Evolutionary conservation across 2,888 invertebrate species (phyloP), one percentile per base, ranked within the genome.

Genomic region (Linnaemya tessellans): DNA sequence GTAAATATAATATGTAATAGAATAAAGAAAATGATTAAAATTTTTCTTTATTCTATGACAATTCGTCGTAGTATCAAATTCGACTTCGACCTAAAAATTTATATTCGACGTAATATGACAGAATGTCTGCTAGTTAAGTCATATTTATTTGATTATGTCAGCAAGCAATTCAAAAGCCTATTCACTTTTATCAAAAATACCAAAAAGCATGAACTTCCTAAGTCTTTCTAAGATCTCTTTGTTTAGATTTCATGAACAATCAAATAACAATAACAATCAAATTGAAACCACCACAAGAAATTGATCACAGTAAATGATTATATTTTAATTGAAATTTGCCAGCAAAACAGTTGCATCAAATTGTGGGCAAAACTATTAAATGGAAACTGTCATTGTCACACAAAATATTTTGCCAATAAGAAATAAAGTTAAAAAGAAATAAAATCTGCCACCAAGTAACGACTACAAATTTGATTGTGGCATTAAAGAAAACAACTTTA

Each of bases 301-400:
- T 84, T 82, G 74, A 82, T 84, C 74, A 82, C 51, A 74, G 74
- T 60, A 80, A 77, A 82, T 20, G 67, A 77, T n/a, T 78, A 79
- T 71, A n/a, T 71, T 68, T 62, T 75, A 83, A 87, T 84, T 79
- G 82, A 84, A 81, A 81, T 73, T 74, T 74, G 25, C n/a, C 51
- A 43, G 10, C 41, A 70, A 70, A 82, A 65, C 11, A 46, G n/a
- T 64, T 64, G 30, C 46, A 13, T 49, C 20, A 65, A 67, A 60
- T 13, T 15, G 20, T 43, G 30, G 1, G 1, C 58, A 35, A 15
- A 58, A 38, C 11, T 75, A 41, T 54, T 15, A 51, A 60, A 43
- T 64, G 30, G 11, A 25, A 25, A 75, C 65, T 15, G 49, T 38
- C 5, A 62, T 51, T 78, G 68, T 60, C 68, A 67, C 68, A 67